Evolutionary conservation across 2,888 invertebrate species (phyloP).

Genomic region (Cryptus viduatorius): DNA sequence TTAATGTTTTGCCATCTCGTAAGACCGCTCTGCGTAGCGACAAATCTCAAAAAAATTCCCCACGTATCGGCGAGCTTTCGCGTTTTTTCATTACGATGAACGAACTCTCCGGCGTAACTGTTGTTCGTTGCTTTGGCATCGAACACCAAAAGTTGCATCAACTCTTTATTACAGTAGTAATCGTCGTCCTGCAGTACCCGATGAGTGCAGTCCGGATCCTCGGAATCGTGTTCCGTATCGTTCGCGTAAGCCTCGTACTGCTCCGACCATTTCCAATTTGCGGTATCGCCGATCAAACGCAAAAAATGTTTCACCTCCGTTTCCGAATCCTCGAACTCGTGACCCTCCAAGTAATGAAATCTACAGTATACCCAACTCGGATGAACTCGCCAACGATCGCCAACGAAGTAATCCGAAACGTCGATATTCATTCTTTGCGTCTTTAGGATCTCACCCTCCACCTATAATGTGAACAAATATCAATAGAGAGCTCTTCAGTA

Average conservation of each 20-base stretch:
- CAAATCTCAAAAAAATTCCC: constrained; percentile 92
- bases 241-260: constrained; percentile 86
- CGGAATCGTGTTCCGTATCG: constrained; percentile 77
- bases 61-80: constrained; percentile 88
- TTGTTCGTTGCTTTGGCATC: constrained; percentile 92
- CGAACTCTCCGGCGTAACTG: constrained; percentile 83
- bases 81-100: constrained; percentile 85
- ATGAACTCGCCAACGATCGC: constrained; percentile 92
- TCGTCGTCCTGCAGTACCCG: constrained; percentile 89
- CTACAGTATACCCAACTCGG: constrained; percentile 96
- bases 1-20: constrained; percentile 91
- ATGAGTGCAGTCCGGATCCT: constrained; percentile 87
- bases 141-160: constrained; percentile 94
- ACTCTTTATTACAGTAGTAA: constrained; percentile 94
- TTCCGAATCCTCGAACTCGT: constrained; percentile 91
- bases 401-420: constrained; percentile 91
- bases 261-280: constrained; percentile 88
- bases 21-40: constrained; percentile 95
- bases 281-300: constrained; percentile 87
- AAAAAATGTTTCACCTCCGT: constrained; percentile 92
- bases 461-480: constrained; percentile 83
- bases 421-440: constrained; percentile 89
- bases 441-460: constrained; percentile 91
- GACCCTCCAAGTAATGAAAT: constrained; percentile 93
- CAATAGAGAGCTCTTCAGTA: too few relatives aligned